Percentiles rank a stretch among this genome's conserved stretches.
Conservation (phyloP, 2,888 invertebrate genomes). For the Dysmachus trigonus region DNA sequence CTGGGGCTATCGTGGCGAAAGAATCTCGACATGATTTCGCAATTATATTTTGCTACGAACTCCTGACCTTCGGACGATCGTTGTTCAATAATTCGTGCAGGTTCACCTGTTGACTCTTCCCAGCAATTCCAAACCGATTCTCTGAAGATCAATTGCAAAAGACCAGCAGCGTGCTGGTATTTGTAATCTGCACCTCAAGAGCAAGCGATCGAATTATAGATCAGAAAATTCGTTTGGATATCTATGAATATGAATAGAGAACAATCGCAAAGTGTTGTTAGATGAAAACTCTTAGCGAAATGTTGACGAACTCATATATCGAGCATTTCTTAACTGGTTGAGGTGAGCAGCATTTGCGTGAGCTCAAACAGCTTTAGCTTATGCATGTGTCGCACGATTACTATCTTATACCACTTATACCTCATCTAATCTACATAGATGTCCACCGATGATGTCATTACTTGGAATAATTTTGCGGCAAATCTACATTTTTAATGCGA, state of each 20-base stretch:
- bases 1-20: not conserved
- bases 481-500: conserved; percentile 30
- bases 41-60: conserved; percentile 39
- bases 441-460: conserved; percentile 39
- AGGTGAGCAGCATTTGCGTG: not conserved
- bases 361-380: not conserved
- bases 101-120: conserved; percentile 42
- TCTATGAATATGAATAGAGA: not conserved
- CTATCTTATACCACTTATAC: not conserved
- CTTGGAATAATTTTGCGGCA: conserved; percentile 33
- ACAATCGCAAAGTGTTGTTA: not conserved
- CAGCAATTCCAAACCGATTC: not conserved
- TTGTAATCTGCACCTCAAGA: not conserved
- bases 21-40: conserved; percentile 33
- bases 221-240: not conserved
- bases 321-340: conserved; percentile 5
- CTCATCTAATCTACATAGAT: conserved; percentile 29
- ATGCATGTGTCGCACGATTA: not conserved
- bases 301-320: not conserved
- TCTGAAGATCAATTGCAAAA: not conserved
- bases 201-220: not conserved
- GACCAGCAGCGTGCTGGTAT: not conserved
- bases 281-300: conserved; percentile 5
- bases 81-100: conserved; percentile 33
- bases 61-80: conserved; percentile 15